Conservation (phyloP, 2,888 invertebrate genomes). For the Rhorus exstirpatorius region DNA sequence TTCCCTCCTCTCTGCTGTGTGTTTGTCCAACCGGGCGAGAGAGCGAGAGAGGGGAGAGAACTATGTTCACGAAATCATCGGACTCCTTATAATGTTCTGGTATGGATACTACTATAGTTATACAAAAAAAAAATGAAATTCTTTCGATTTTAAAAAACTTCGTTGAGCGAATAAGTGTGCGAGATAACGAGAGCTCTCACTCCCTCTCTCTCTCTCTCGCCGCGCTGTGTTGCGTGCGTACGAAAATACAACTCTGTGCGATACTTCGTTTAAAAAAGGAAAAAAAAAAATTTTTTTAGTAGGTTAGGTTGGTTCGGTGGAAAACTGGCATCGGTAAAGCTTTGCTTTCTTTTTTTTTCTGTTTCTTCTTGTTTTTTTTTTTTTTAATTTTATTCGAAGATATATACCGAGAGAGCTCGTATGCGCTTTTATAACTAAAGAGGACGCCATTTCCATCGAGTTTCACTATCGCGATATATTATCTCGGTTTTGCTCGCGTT, state of each 20-base stretch:
- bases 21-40: slow-evolving; percentile 57
- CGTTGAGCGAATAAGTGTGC: neutral
- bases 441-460: slow-evolving; percentile 73
- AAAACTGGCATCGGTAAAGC: slow-evolving; percentile 79
- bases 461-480: slow-evolving; percentile 54
- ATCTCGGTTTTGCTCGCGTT: slow-evolving; percentile 42
- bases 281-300: slow-evolving; percentile 67
- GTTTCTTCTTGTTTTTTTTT: slow-evolving; percentile 69
- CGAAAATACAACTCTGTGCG: slow-evolving; percentile 68
- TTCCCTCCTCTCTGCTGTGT: slow-evolving; percentile 42
- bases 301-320: slow-evolving; percentile 82
- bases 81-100: slow-evolving; percentile 67
- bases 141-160: slow-evolving; percentile 5
- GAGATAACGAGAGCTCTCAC: slow-evolving; percentile 10
- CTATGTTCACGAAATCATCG: slow-evolving; percentile 60
- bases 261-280: slow-evolving; percentile 45
- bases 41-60: slow-evolving; percentile 30
- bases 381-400: slow-evolving; percentile 55
- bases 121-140: slow-evolving; percentile 10
- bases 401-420: slow-evolving; percentile 61
- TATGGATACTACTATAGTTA: slow-evolving; percentile 44
- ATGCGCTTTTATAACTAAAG: slow-evolving; percentile 63
- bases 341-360: slow-evolving; percentile 75
- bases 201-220: slow-evolving; percentile 33
- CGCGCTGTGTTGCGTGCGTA: slow-evolving; percentile 51